Percentiles rank a stretch among this genome's conserved stretches.
These are phyloP conservation scores for Thyatira batis DNA, from an alignment of 2,888 invertebrate species.

Conservation along the genomic window DNA sequence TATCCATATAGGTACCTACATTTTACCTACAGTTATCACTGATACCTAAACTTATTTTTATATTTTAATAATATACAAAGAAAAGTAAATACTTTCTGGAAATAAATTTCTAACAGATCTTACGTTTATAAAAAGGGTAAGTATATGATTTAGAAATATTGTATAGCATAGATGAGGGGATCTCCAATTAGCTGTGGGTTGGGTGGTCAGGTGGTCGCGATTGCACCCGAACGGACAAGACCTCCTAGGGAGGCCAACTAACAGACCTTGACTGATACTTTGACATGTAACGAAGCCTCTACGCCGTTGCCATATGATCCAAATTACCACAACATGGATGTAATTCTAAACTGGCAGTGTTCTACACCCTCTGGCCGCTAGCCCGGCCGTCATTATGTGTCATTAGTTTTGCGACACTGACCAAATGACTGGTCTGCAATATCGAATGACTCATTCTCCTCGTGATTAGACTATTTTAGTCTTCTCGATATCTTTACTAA, in stretches of 20 bases:
- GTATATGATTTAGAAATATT: constrained; percentile 20
- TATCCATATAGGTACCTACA: no score
- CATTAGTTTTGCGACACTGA: constrained; percentile 83
- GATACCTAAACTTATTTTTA: no score
- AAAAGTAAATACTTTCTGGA: no score
- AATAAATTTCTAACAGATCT: no score
- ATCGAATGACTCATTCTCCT: constrained; percentile 79
- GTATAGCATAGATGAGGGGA: constrained; percentile 43
- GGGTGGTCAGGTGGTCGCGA: constrained; percentile 68
- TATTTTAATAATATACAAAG: no score
- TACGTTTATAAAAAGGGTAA: no score
- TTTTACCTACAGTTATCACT: no score
- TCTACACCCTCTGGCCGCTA: constrained; percentile 61
- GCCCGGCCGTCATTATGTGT: constrained; percentile 78
- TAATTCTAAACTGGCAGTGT: constrained; percentile 31
- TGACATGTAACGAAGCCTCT: constrained; percentile 29
- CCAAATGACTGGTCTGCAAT: constrained; percentile 79
- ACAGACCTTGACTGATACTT: constrained; percentile 72
- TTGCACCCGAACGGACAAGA: constrained; percentile 60
- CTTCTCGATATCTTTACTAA: constrained; percentile 50
- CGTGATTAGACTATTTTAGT: constrained; percentile 73
- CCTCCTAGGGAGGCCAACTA: constrained; percentile 65
- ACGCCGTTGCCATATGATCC: constrained; percentile 39
- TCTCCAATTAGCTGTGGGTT: constrained; percentile 63
- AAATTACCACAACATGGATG: constrained; percentile 35